Evolutionary conservation across 2,113 vertebrate genomes (phyloP), one percentile per base, ranked within the genome.

Genomic region (Gnathonemus longibarbis): DNA sequence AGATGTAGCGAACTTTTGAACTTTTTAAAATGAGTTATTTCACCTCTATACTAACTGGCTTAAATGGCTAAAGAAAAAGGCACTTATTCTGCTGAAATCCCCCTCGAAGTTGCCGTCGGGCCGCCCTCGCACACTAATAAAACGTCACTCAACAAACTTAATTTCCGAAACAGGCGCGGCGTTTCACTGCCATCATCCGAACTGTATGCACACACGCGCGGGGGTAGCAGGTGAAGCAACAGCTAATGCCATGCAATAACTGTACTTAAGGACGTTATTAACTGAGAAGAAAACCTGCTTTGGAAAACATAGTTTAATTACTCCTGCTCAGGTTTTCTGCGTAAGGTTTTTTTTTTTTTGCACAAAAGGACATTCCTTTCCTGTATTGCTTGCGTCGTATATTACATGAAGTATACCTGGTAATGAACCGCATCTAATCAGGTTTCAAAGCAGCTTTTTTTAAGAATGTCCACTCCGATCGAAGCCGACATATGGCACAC

Each of bases 391-490:
- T 35, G 74, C 24, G 83, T n/a, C 83, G 9, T 48, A 48, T 31
- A 31, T 70, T 70, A 31, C 62, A 13, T 46, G 6, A 45, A 84
- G 74, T 46, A 10, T 45, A 39, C 45, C 2, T 17, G 46, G 88
- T 56, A 74, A 88, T 24, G 39, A 21, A 24, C 15, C 21, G 19
- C 39, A 39, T 48, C 42, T 84, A 46, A 24, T 15, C 13, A 17
- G 58, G 13, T 35, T 88, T 50, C 49, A 66, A 50, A 52, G 27
- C n/a, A 24, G n/a, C 27, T 48, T 48, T 21, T 17, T 17, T 6
- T 27, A 46, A 35, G 13, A 10, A 91, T 92, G 92, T 91, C 91
- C 52, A 88, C 89, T 88, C 80, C 85, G 39, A 91, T 87, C 24
- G 52, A 91, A 31, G 27, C 80, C 35, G 87, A 70, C 13, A 58